phyloP scores from a whole-genome alignment of 2,888 invertebrate genomes.

The Polyploca ridens region DNA sequence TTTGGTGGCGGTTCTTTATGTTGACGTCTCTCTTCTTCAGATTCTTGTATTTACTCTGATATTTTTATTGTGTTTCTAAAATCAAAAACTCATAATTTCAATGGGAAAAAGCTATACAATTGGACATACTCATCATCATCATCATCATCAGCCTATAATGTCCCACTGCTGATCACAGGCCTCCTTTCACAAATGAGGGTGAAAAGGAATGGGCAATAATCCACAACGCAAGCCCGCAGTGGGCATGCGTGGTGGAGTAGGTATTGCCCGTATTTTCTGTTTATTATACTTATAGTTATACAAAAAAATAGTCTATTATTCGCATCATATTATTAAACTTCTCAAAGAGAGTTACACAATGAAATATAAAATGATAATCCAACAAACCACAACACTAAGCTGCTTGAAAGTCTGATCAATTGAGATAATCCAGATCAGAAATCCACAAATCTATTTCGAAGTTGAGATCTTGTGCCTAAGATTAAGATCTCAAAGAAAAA shows the following conservation, averaged over 20 bases:
- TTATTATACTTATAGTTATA: no score
- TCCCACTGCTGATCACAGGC: no score
- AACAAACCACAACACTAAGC: background rate
- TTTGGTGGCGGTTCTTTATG: constrained; percentile 59
- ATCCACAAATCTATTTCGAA: background rate
- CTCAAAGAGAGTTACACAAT: background rate
- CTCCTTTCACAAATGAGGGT: no score
- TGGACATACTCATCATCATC: no score
- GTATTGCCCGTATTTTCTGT: no score
- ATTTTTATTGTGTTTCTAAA: background rate
- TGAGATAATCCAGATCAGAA: background rate
- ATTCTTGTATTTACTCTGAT: constrained; percentile 1
- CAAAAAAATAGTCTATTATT: no score
- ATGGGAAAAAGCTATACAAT: no score
- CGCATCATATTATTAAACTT: background rate
- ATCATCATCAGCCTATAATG: no score
- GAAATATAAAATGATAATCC: background rate
- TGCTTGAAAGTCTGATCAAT: background rate
- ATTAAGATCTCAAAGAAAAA: background rate
- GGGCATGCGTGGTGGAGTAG: no score
- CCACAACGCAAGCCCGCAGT: no score
- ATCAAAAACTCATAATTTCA: no score
- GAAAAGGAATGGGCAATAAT: no score
- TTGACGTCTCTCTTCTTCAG: constrained; percentile 61
- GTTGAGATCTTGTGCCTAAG: background rate